Base-by-base conservation (phyloP, 2,113 vertebrate genomes). In the Phodopus roborovskii region DNA sequence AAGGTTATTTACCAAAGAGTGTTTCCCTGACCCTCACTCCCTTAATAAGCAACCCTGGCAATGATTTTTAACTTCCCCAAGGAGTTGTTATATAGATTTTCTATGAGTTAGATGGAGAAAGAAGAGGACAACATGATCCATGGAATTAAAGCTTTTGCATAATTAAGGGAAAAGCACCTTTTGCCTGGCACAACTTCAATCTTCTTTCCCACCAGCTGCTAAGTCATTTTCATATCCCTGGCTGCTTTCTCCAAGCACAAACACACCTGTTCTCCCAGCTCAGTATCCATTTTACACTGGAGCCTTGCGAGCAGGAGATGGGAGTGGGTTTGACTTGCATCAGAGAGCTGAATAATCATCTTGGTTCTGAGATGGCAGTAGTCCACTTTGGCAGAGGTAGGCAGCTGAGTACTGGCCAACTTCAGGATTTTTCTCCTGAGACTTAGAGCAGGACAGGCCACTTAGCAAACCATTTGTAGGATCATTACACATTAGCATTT, bases 261-360 rank as follows among this genome's bases (percentile, higher is more conserved):
- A 99, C 98, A 99, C 98, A 99, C 98, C 98, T 99, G 98, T 98
- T 99, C 98, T 98, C 96, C 95, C 96, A 98, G 97, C 95, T 97
- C 98, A 97, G 98, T 98, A 98, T 96, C 98, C 97, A 97, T 98
- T 98, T 98, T 97, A 96, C 98, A 97, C 97, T 98, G 98, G 97
- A 97, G 98, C 58, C 95, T 90, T 97, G 84, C 96, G 96, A 97
- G 93, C 56, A 97, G 97, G 96, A 97, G 97, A 98, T 97, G 91
- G 66, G 96, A 97, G 91, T 98, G 68, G 96, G 96, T 98, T 98
- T 98, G 97, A 98, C 97, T 97, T 98, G 45, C 50, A 68, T 94
- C 82, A 74, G 64, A 98, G 92, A 87, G 82, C 83, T 95, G 95
- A 97, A 97, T 97, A 97, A 98, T 90, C 92, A 50, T 17, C 19